Evolutionary conservation across 2,888 invertebrate species (phyloP).

Genomic region (Melipona beecheii): DNA sequence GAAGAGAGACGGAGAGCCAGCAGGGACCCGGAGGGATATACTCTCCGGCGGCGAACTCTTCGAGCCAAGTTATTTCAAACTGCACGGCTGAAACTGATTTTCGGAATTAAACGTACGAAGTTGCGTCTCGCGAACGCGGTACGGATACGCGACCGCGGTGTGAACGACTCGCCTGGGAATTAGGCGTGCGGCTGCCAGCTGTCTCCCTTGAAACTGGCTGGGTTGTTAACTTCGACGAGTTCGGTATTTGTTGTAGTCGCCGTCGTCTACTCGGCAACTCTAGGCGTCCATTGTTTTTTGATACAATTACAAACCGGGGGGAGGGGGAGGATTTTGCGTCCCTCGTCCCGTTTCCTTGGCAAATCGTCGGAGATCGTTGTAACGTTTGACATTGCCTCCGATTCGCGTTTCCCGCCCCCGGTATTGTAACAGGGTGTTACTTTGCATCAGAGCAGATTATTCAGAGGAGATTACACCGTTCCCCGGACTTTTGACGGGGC

Average conservation of each 20-base stretch:
- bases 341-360: neutral
- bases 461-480: neutral
- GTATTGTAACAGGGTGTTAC: neutral
- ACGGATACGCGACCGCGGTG: conserved; percentile 25
- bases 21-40: neutral
- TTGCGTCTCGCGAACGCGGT: conserved; percentile 1
- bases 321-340: neutral
- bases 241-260: conserved; percentile 12
- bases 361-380: neutral
- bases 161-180: conserved; percentile 46
- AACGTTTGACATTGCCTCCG: neutral
- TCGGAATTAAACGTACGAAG: conserved; percentile 41
- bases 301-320: neutral
- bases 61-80: conserved; percentile 41
- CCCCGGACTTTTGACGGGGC: neutral
- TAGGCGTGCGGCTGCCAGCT: conserved; percentile 27
- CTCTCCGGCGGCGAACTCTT: conserved; percentile 23
- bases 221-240: conserved; percentile 24
- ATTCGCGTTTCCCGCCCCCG: neutral
- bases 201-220: conserved; percentile 14
- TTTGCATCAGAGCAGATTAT: neutral
- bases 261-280: neutral
- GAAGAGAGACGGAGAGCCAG: neutral
- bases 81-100: conserved; percentile 41
- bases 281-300: conserved; percentile 9